Conservation (phyloP, 2,797 vertebrate genomes). For the Orientallactaga sibirica region DNA sequence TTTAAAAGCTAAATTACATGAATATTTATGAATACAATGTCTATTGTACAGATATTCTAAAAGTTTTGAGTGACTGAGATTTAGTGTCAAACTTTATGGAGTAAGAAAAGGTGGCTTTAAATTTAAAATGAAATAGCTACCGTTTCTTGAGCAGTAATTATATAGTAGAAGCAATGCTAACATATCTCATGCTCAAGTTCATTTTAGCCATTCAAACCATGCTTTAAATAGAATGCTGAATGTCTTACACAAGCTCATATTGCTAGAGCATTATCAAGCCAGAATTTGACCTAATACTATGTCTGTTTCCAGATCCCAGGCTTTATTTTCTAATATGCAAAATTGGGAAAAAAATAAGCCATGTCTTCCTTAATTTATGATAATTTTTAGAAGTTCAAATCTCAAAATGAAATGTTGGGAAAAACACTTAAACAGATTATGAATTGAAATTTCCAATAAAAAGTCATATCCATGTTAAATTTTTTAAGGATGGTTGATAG, state of each 20-base stretch:
- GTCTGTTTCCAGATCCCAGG: not conserved
- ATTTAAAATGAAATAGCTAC: slow-evolving; percentile 35
- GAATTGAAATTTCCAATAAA: too few species aligned
- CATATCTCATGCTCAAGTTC: not conserved
- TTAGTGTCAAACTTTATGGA: slow-evolving; percentile 5
- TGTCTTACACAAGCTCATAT: not conserved
- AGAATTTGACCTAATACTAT: not conserved
- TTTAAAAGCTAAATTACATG: slow-evolving; percentile 69
- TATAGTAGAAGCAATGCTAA: not conserved
- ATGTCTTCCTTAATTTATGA: not conserved
- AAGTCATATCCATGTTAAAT: too few species aligned
- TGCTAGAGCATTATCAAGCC: not conserved
- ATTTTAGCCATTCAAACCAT: not conserved
- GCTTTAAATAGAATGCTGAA: not conserved
- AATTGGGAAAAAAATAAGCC: not conserved
- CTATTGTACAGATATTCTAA: slow-evolving; percentile 31
- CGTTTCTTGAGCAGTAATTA: slow-evolving; percentile 27
- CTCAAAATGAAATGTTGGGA: not conserved
- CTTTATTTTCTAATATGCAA: not conserved
- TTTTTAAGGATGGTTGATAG: too few species aligned
- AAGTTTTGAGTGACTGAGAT: slow-evolving; percentile 42
- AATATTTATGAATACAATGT: slow-evolving; percentile 64
- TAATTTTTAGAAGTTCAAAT: not conserved
- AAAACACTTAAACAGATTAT: not conserved
- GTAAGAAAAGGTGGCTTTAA: not conserved